Percentiles rank a stretch among this genome's conserved stretches.
These are phyloP conservation scores for Scolanthus callimorphus DNA, from an alignment of 92 coral and sea anemone species.

Conservation along the genomic window DNA sequence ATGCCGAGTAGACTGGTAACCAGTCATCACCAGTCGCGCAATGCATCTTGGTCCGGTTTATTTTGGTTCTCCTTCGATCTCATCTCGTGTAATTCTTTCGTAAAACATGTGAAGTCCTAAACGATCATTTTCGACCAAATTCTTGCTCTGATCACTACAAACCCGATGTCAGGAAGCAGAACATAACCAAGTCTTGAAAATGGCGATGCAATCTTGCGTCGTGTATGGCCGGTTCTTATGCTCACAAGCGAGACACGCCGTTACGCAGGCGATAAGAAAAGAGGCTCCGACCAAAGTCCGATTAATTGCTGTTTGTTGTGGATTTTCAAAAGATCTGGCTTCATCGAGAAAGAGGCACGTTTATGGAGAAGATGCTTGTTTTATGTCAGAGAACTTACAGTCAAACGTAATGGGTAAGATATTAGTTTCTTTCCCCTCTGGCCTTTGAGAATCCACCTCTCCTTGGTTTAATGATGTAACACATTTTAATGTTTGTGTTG, in stretches of 20 bases:
- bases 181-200: conserved; percentile 6
- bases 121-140: not conserved
- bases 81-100: no score
- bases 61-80: no score
- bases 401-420: conserved; percentile 86
- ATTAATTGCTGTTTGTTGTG: conserved; percentile 86
- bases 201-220: conserved; percentile 95
- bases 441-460: no score
- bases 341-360: conserved; percentile 64
- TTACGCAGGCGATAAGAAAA: conserved; percentile 70
- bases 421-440: no score
- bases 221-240: conserved; percentile 91
- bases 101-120: no score
- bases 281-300: conserved; percentile 57
- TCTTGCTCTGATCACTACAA: not conserved
- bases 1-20: no score
- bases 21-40: no score
- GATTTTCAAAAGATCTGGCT: conserved; percentile 81
- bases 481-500: no score
- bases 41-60: no score
- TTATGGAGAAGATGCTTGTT: conserved; percentile 95
- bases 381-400: conserved; percentile 65
- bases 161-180: not conserved
- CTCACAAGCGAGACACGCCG: conserved; percentile 75
- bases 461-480: no score